Percentiles rank a stretch among this genome's conserved stretches.
Conservation (phyloP, 1,140 invertebrate species). For the Apocrypta bakeri region DNA sequence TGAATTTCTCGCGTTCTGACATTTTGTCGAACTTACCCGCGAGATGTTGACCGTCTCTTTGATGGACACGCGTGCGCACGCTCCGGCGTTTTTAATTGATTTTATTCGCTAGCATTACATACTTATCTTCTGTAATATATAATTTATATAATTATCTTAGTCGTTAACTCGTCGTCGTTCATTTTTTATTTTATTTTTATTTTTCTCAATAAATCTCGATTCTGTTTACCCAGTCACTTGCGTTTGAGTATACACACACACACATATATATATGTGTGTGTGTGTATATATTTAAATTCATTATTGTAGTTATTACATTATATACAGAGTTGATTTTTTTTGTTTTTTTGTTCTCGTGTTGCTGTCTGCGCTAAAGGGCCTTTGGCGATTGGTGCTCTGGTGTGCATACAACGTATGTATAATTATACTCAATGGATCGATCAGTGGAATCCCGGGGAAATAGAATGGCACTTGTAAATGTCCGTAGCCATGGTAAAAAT, state of each 20-base stretch:
- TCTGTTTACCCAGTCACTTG: conserved; percentile 52
- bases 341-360: conserved; percentile 51
- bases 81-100: conserved; percentile 39
- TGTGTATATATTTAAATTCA: conserved; percentile 55
- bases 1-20: not conserved
- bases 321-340: conserved; percentile 68
- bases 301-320: conserved; percentile 68
- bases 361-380: conserved; percentile 61
- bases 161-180: conserved; percentile 35
- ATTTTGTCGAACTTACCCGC: not conserved
- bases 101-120: conserved; percentile 43
- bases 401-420: conserved; percentile 25
- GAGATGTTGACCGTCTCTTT: not conserved
- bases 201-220: conserved; percentile 43
- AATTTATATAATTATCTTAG: conserved; percentile 46
- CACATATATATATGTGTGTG: too few relatives aligned
- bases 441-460: conserved; percentile 20
- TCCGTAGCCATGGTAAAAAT: conserved; percentile 39
- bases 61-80: not conserved
- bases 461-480: conserved; percentile 36
- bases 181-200: conserved; percentile 34
- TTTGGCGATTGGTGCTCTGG: conserved; percentile 25
- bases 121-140: conserved; percentile 45
- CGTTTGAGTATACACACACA: too few relatives aligned
- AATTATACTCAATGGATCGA: conserved; percentile 33